A percentile compares a stretch with the other conserved stretches of the same genome.
Evolutionary conservation across 2,797 vertebrate genomes (phyloP).

Genomic region (Todus mexicanus): DNA sequence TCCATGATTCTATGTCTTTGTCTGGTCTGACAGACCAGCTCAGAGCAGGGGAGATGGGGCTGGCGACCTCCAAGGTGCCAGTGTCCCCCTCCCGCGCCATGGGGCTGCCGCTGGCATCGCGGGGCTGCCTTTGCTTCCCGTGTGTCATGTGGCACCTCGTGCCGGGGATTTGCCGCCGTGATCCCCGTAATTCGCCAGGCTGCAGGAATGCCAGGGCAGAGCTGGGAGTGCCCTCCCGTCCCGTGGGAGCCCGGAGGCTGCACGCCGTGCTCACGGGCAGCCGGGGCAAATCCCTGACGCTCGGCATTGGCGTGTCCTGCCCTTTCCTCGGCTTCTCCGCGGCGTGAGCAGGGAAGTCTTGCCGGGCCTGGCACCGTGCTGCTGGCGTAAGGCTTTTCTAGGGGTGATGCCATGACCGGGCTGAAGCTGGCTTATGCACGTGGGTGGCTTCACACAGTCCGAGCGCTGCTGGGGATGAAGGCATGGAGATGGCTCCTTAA

Average conservation of each 20-base stretch:
- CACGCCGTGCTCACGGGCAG: rapidly evolving
- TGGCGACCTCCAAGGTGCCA: rapidly evolving
- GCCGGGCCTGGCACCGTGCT: rapidly evolving
- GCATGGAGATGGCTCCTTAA: not conserved
- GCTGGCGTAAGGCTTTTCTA: not conserved
- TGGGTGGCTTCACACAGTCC: not conserved
- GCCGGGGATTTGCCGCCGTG: not conserved
- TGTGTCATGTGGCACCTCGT: not conserved
- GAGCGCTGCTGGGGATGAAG: not conserved
- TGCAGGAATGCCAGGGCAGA: not conserved
- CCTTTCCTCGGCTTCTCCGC: rapidly evolving
- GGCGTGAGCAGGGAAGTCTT: not conserved
- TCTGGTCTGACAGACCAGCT: not conserved
- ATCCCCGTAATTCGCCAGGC: not conserved
- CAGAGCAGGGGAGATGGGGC: not conserved
- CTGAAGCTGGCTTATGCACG: rapidly evolving
- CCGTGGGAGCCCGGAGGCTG: rapidly evolving
- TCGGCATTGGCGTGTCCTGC: rapidly evolving
- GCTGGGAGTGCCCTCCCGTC: not conserved
- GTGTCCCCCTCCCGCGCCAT: rapidly evolving
- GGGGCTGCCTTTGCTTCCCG: rapidly evolving
- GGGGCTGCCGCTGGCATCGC: not conserved
- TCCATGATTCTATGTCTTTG: not conserved
- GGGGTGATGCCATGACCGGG: not conserved
- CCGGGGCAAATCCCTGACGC: rapidly evolving